A percentile compares a stretch with the other conserved stretches of the same genome.
Evolutionary conservation across 2,888 invertebrate species (phyloP).

Genomic region (Conops quadrifasciatus): DNA sequence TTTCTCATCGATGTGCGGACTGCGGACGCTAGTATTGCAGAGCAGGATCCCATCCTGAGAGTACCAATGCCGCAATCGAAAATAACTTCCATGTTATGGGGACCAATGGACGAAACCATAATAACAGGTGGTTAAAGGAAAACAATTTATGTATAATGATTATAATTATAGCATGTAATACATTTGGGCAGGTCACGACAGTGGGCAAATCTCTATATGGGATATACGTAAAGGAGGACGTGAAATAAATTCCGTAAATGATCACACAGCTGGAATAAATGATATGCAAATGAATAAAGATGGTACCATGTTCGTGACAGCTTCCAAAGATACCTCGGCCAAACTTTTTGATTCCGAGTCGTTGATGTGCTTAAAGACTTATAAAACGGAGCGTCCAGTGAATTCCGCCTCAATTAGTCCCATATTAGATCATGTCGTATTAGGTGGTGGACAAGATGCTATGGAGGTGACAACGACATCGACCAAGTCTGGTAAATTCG

Average conservation of each 20-base stretch:
- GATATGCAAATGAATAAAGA: constrained; percentile 97
- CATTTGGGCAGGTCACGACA: constrained; percentile 76
- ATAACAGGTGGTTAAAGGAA: constrained; percentile 72
- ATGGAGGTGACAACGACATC: constrained; percentile 98
- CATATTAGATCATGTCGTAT: constrained; percentile 91
- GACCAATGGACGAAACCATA: constrained; percentile 88
- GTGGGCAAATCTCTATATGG: constrained; percentile 92
- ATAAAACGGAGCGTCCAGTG: constrained; percentile 96
- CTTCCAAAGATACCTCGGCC: constrained; percentile 95
- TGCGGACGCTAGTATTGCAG: constrained; percentile 75
- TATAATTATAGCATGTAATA: not conserved
- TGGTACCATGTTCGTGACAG: constrained; percentile 95
- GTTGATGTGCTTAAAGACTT: constrained; percentile 88
- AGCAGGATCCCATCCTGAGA: constrained; percentile 77
- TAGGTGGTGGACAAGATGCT: constrained; percentile 99
- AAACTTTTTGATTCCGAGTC: constrained; percentile 92
- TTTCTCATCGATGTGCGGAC: constrained; percentile 85
- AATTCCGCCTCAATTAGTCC: constrained; percentile 99
- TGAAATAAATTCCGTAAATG: constrained; percentile 78
- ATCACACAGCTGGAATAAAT: constrained; percentile 88
- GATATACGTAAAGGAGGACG: constrained; percentile 90
- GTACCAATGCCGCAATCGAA: constrained; percentile 84
- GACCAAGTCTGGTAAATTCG: constrained; percentile 94
- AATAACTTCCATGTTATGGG: constrained; percentile 94
- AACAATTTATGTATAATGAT: too few relatives aligned